Evolutionary conservation across 2,888 invertebrate genomes (phyloP).

Genomic region (Nomada hirtipes): DNA sequence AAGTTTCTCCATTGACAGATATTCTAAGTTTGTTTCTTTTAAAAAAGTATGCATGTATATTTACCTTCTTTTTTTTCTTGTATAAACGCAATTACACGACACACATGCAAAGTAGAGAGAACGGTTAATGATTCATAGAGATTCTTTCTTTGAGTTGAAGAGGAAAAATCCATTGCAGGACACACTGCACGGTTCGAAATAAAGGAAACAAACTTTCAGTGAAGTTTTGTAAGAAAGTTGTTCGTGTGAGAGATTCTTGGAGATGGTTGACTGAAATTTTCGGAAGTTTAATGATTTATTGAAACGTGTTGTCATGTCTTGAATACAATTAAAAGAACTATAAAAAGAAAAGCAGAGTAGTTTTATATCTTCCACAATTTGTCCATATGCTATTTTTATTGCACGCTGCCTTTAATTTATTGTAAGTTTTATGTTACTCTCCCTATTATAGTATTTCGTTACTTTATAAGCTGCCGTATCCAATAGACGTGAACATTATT

Average conservation of each 20-base stretch:
- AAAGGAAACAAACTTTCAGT: slow-evolving; percentile 64
- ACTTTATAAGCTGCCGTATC: neutral
- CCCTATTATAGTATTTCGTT: neutral
- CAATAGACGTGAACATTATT: no score
- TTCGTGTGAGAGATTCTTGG: slow-evolving; percentile 71
- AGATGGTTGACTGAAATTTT: slow-evolving; percentile 79
- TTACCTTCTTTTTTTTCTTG: slow-evolving; percentile 73
- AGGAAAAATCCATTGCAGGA: slow-evolving; percentile 52
- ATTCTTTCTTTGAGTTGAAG: slow-evolving; percentile 66
- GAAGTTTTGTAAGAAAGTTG: slow-evolving; percentile 67
- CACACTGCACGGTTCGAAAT: slow-evolving; percentile 53
- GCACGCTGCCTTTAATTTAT: neutral
- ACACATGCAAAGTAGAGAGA: slow-evolving; percentile 74
- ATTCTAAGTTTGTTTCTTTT: slow-evolving; percentile 73
- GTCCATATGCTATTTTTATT: neutral
- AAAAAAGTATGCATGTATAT: slow-evolving; percentile 39
- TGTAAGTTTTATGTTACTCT: neutral
- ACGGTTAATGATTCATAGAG: slow-evolving; percentile 65
- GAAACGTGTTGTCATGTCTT: slow-evolving; percentile 80
- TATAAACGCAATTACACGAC: slow-evolving; percentile 74
- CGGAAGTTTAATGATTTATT: slow-evolving; percentile 80
- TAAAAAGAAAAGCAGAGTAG: slow-evolving; percentile 49
- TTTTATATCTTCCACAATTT: slow-evolving; percentile 2
- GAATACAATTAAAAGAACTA: slow-evolving; percentile 77
- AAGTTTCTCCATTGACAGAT: slow-evolving; percentile 73